A percentile compares a stretch with the other conserved stretches of the same genome.
phyloP scores from a whole-genome alignment of 2,888 invertebrate genomes.

The Fragum sueziense region DNA sequence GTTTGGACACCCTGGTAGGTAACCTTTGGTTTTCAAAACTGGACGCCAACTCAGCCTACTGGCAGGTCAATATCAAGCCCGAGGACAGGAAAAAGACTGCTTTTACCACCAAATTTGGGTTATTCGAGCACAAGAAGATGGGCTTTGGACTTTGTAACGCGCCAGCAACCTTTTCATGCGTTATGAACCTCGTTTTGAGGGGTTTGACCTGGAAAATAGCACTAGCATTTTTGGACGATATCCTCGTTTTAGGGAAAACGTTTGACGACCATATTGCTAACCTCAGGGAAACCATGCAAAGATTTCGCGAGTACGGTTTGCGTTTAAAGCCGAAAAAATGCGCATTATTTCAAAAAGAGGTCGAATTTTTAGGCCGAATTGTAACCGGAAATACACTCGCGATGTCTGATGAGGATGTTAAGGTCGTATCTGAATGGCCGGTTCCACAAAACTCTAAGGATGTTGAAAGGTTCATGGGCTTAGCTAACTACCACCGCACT shows the following conservation, averaged over 20 bases:
- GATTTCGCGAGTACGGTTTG: slow-evolving; percentile 36
- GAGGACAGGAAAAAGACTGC: slow-evolving; percentile 54
- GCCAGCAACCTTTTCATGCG: slow-evolving; percentile 49
- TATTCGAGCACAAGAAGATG: slow-evolving; percentile 44
- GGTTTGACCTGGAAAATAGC: slow-evolving; percentile 52
- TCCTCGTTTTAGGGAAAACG: slow-evolving; percentile 55
- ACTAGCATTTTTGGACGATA: slow-evolving; percentile 60
- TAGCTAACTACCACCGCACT: slow-evolving; percentile 52
- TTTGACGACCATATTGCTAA: slow-evolving; percentile 31
- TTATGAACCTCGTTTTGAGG: slow-evolving; percentile 47
- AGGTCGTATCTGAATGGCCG: slow-evolving; percentile 34
- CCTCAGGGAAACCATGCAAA: slow-evolving; percentile 31
- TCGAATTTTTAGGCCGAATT: slow-evolving; percentile 45
- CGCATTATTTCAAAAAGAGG: slow-evolving; percentile 37
- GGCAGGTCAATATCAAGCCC: slow-evolving; percentile 21
- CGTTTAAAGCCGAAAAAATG: slow-evolving; percentile 58
- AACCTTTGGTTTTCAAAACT: slow-evolving; percentile 38
- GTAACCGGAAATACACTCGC: slow-evolving; percentile 25
- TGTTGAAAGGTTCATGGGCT: slow-evolving; percentile 55
- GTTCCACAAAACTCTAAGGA: slow-evolving; percentile 32
- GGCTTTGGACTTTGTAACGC: slow-evolving; percentile 53
- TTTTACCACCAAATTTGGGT: slow-evolving; percentile 54
- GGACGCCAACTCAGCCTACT: slow-evolving; percentile 29
- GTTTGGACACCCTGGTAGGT: slow-evolving; percentile 44
- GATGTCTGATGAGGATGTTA: slow-evolving; percentile 8